These are phyloP conservation scores for Eunapius fragilis DNA, from an alignment of 37 sponge, comb jelly and placozoan species.

Conservation along the genomic window DNA sequence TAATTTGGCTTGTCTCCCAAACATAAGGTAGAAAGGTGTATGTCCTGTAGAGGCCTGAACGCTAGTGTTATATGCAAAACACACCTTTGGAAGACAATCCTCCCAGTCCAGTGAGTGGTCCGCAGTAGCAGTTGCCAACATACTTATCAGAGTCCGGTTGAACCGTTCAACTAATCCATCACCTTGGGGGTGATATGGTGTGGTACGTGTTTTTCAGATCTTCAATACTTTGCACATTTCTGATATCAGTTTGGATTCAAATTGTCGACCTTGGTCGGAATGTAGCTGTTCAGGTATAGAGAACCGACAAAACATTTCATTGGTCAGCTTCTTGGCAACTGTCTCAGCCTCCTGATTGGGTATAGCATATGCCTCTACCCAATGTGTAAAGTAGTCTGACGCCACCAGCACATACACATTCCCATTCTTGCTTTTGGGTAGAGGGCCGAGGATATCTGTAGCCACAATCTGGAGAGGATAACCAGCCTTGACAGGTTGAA, in stretches of 20 bases:
- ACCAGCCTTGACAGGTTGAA: conserved; percentile 21
- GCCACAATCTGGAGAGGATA: conserved; percentile 48
- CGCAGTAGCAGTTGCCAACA: conserved; percentile 14
- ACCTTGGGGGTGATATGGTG: conserved; percentile 62
- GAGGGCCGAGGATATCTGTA: conserved; percentile 51
- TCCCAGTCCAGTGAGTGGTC: conserved; percentile 41
- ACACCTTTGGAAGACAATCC: neutral
- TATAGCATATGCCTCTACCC: conserved; percentile 62
- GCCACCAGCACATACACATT: conserved; percentile 53
- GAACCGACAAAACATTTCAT: conserved; percentile 56
- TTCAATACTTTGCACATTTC: conserved; percentile 37
- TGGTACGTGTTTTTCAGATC: conserved; percentile 40
- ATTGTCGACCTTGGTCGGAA: conserved; percentile 49
- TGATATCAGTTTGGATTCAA: conserved; percentile 35
- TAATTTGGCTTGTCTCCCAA: conserved; percentile 41
- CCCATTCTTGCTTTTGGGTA: conserved; percentile 38
- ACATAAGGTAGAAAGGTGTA: conserved; percentile 55
- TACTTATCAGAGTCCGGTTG: conserved; percentile 43
- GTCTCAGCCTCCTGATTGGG: conserved; percentile 56
- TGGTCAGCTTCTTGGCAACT: conserved; percentile 37
- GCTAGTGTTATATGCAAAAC: conserved; percentile 26
- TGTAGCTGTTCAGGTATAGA: conserved; percentile 49
- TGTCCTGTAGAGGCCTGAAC: conserved; percentile 39
- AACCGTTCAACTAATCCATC: conserved; percentile 66
- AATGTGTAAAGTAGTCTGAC: conserved; percentile 52